Evolutionary conservation across 2,888 invertebrate genomes (phyloP).

Genomic region (Drosophila eohydei): DNA sequence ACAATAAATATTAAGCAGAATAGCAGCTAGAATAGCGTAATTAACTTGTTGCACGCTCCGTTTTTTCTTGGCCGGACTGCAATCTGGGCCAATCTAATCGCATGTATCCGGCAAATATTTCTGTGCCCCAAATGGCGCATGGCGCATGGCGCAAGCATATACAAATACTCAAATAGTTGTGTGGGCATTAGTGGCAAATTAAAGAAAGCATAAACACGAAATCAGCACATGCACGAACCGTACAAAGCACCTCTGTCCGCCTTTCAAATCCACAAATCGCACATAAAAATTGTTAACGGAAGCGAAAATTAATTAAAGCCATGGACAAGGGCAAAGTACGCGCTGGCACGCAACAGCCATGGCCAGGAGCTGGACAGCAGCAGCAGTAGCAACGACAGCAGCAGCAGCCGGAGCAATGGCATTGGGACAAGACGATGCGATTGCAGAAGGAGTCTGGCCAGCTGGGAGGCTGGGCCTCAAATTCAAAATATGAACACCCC

Average conservation of each 20-base stretch:
- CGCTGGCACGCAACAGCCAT: slow-evolving; percentile 70
- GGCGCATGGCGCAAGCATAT: background rate
- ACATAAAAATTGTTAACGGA: slow-evolving; percentile 82
- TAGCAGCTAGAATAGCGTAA: slow-evolving; percentile 60
- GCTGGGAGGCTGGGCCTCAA: slow-evolving; percentile 42
- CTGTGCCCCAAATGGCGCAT: slow-evolving; percentile 57
- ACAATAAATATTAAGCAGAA: slow-evolving; percentile 48
- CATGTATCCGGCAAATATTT: slow-evolving; percentile 84
- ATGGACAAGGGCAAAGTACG: slow-evolving; percentile 73
- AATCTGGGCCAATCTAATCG: slow-evolving; percentile 81
- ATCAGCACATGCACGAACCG: slow-evolving; percentile 49
- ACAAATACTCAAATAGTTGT: slow-evolving; percentile 26
- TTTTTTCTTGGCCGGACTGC: slow-evolving; percentile 30
- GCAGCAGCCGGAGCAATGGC: background rate
- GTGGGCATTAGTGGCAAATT: slow-evolving; percentile 74
- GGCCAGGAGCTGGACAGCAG: background rate
- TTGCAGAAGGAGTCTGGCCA: background rate
- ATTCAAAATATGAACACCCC: slow-evolving; percentile 71
- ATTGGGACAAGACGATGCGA: slow-evolving; percentile 1
- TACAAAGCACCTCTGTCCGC: slow-evolving; percentile 31
- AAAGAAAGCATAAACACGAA: slow-evolving; percentile 76
- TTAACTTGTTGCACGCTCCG: slow-evolving; percentile 82
- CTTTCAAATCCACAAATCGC: slow-evolving; percentile 46
- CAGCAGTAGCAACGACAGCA: background rate
- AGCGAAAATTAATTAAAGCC: slow-evolving; percentile 81